Conservation (phyloP, 2,113 vertebrate species). For the Phycodurus eques region DNA sequence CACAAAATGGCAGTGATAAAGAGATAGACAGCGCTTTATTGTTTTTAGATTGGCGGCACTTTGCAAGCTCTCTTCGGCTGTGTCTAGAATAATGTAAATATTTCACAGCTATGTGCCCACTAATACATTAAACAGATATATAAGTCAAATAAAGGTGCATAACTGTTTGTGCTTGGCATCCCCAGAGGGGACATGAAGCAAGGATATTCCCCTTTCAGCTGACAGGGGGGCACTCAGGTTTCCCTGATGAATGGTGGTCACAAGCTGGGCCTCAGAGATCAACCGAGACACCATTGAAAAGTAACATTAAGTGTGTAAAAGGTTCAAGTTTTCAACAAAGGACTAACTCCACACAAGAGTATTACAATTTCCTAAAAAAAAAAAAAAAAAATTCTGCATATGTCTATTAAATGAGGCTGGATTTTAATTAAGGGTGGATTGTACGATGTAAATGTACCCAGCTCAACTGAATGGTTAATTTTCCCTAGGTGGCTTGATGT, state of each 20-base stretch:
- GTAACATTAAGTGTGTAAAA: conserved; percentile 13
- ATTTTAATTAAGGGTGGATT: conserved; percentile 14
- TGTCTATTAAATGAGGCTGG: conserved; percentile 6
- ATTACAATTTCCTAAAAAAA: conserved; percentile 5
- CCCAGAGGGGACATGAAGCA: conserved; percentile 64
- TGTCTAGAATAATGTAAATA: conserved; percentile 79
- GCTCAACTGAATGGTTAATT: not conserved
- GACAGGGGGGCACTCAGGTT: conserved; percentile 47
- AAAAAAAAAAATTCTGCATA: not conserved
- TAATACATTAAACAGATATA: conserved; percentile 80
- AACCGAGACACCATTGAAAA: conserved; percentile 13
- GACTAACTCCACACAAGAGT: conserved; percentile 9
- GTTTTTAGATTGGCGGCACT: conserved; percentile 79
- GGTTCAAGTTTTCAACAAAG: conserved; percentile 10
- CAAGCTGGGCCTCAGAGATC: conserved; percentile 34
- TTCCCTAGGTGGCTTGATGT: not conserved
- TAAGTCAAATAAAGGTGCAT: conserved; percentile 77
- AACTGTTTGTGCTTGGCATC: conserved; percentile 68
- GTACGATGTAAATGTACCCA: conserved; percentile 5
- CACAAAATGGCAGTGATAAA: conserved; percentile 79
- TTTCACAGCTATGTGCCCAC: conserved; percentile 69
- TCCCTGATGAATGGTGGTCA: conserved; percentile 57
- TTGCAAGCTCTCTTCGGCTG: conserved; percentile 67
- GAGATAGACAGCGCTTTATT: conserved; percentile 77
- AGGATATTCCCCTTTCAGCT: conserved; percentile 60